Evolutionary conservation across 2,113 vertebrate species (phyloP).

Genomic region (Mus musculus): DNA sequence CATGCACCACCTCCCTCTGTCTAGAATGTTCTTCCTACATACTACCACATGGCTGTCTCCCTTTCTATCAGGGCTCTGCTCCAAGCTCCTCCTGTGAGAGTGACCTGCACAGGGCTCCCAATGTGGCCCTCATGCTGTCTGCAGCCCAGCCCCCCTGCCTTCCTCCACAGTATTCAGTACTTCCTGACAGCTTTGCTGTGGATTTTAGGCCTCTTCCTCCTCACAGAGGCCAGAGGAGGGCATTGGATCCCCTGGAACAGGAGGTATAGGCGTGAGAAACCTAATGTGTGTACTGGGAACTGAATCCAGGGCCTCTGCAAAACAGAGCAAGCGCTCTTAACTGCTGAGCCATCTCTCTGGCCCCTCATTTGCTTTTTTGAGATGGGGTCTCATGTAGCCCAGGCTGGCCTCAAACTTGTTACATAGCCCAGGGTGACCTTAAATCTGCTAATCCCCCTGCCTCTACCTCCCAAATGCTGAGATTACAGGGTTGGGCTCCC

Average conservation of each 20-base stretch:
- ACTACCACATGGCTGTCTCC: fast-evolving
- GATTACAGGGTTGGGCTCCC: neutral
- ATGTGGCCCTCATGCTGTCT: fast-evolving
- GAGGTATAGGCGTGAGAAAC: neutral
- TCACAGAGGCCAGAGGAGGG: neutral
- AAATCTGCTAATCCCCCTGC: neutral
- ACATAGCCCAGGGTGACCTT: neutral
- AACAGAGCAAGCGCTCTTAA: neutral
- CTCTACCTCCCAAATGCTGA: neutral
- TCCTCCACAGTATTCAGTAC: fast-evolving
- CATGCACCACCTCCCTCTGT: neutral
- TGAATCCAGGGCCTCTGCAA: neutral
- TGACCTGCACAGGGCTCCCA: neutral
- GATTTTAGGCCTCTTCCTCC: neutral
- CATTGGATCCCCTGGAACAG: neutral
- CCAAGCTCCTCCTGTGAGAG: neutral
- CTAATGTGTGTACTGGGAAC: neutral
- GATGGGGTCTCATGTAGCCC: neutral
- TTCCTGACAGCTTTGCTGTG: neutral
- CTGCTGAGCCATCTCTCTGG: neutral
- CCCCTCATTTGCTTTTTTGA: neutral
- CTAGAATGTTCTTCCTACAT: neutral
- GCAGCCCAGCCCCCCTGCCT: neutral
- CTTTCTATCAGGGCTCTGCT: neutral
- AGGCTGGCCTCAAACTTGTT: neutral